phyloP scores from a whole-genome alignment of 2,888 invertebrate species.

The Anaspis maculata region DNA sequence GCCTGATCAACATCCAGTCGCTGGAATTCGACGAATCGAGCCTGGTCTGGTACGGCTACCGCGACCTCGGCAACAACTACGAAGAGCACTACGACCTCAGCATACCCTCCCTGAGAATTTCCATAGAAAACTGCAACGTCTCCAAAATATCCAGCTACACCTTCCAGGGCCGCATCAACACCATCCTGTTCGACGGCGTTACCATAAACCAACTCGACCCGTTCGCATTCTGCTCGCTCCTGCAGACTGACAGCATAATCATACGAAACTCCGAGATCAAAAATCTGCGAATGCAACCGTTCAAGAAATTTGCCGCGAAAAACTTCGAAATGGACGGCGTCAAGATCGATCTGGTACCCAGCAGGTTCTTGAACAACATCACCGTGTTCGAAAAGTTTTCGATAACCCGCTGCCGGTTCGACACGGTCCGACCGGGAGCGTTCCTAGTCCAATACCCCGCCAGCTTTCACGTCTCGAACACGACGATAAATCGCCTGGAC shows the following conservation, averaged over 20 bases:
- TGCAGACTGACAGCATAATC: constrained; percentile 48
- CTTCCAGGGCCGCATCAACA: constrained; percentile 64
- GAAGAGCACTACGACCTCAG: constrained; percentile 29
- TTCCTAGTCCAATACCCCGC: constrained; percentile 58
- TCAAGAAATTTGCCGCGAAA: constrained; percentile 68
- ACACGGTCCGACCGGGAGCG: constrained; percentile 57
- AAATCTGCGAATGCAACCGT: constrained; percentile 60
- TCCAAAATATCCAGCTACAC: constrained; percentile 46
- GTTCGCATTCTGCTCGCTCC: constrained; percentile 66
- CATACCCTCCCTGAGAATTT: constrained; percentile 37
- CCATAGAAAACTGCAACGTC: constrained; percentile 41
- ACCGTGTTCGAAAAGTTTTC: constrained; percentile 58
- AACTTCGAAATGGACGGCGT: constrained; percentile 58
- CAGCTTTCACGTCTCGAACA: constrained; percentile 54
- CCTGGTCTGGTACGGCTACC: constrained; percentile 47
- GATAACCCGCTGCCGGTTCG: constrained; percentile 57
- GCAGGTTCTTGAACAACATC: constrained; percentile 65
- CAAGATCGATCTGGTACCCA: constrained; percentile 53
- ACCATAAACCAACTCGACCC: constrained; percentile 55
- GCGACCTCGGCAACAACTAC: constrained; percentile 24
- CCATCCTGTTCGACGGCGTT: constrained; percentile 56
- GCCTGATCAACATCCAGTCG: constrained; percentile 53
- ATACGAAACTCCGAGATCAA: constrained; percentile 53
- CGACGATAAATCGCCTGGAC: constrained; percentile 50
- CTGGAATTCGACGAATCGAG: constrained; percentile 55